Conservation (phyloP, 2,113 vertebrate species). For the Lagopus leucura region DNA sequence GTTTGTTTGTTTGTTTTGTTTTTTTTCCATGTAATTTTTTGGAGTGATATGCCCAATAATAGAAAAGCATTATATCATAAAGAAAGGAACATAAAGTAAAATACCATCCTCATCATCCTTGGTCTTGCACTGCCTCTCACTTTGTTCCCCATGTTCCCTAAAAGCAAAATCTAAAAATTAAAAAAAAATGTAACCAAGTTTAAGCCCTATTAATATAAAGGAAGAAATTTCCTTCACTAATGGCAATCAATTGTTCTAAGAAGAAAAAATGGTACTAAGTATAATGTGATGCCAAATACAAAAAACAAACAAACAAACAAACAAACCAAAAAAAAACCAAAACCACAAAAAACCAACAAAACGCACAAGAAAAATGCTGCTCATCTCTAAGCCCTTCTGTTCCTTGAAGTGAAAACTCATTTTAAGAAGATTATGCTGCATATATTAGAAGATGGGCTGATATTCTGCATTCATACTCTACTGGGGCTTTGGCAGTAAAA, state of each 20-base stretch:
- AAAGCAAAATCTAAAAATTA: neutral
- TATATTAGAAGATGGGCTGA: conserved; percentile 84
- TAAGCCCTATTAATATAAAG: neutral
- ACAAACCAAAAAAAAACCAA: conserved; percentile 67
- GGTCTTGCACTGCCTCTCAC: neutral
- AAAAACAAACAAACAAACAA: neutral
- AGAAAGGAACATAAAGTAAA: neutral
- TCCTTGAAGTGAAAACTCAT: conserved; percentile 89
- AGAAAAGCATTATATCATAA: neutral
- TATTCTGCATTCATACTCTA: conserved; percentile 80
- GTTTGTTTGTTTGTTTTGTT: neutral
- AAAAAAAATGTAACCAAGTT: neutral
- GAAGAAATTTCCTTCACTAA: conserved; percentile 76
- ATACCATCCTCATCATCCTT: neutral
- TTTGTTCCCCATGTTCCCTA: neutral
- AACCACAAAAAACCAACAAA: conserved; percentile 26
- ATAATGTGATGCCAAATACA: conserved; percentile 84
- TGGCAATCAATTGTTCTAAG: conserved; percentile 80
- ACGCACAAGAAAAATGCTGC: conserved; percentile 72
- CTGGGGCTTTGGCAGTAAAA: conserved; percentile 76
- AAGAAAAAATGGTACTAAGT: conserved; percentile 74
- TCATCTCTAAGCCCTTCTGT: conserved; percentile 86
- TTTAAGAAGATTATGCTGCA: conserved; percentile 89
- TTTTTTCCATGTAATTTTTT: neutral
- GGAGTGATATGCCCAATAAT: neutral